Conservation (phyloP, 2,888 invertebrate species). For the Drymonia ruficornis region DNA sequence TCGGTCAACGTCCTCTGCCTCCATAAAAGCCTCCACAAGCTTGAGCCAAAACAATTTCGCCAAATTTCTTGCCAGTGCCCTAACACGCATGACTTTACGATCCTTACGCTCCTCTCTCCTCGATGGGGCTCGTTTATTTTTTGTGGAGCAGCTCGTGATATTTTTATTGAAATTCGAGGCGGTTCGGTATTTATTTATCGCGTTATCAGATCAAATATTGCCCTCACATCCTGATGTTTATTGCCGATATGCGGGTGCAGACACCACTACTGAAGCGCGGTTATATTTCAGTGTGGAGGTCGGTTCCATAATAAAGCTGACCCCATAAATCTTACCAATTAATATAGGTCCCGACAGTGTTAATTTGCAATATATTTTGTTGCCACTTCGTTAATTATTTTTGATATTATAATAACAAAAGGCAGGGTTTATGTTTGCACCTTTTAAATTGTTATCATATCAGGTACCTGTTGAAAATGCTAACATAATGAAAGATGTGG, state of each 20-base stretch:
- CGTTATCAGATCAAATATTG: slow-evolving; percentile 65
- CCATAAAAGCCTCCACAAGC: slow-evolving; percentile 78
- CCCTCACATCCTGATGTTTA: slow-evolving; percentile 50
- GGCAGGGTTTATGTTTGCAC: neutral
- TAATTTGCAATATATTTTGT: slow-evolving; percentile 31
- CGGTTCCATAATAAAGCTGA: slow-evolving; percentile 24
- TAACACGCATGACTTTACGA: slow-evolving; percentile 80
- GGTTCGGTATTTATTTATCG: slow-evolving; percentile 60
- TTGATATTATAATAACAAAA: slow-evolving; percentile 7
- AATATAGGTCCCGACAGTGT: slow-evolving; percentile 25
- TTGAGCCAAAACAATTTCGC: slow-evolving; percentile 81
- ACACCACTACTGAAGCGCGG: slow-evolving; percentile 38
- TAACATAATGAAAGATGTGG: neutral
- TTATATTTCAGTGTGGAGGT: slow-evolving; percentile 32
- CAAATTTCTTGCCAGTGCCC: slow-evolving; percentile 78
- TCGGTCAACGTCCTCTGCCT: slow-evolving; percentile 78
- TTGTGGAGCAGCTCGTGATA: slow-evolving; percentile 48
- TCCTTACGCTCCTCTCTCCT: slow-evolving; percentile 56
- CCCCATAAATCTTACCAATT: slow-evolving; percentile 31
- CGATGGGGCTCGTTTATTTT: slow-evolving; percentile 65
- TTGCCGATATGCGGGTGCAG: slow-evolving; percentile 39
- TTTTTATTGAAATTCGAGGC: slow-evolving; percentile 68
- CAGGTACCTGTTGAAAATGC: neutral
- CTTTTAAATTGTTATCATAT: neutral
- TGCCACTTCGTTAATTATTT: slow-evolving; percentile 7